phyloP scores from a whole-genome alignment of 2,797 vertebrate species.

The Steatocranus sp. region DNA sequence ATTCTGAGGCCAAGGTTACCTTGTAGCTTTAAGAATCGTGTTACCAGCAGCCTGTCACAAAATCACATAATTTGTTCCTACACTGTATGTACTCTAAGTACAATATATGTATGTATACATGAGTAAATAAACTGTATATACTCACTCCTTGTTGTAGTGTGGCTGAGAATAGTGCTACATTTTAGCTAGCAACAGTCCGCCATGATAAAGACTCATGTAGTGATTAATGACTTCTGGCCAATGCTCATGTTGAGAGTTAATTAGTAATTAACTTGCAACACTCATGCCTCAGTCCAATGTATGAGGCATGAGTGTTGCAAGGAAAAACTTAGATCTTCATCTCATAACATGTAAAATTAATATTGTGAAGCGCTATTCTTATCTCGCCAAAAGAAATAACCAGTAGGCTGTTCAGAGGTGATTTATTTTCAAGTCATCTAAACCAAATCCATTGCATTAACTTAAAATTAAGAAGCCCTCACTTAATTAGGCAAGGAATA shows the following conservation, averaged over 20 bases:
- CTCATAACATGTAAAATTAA: neutral
- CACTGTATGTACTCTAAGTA: neutral
- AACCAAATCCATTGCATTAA: neutral
- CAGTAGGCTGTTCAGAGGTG: neutral
- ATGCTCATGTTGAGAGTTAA: neutral
- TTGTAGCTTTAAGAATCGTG: neutral
- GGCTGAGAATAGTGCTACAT: neutral
- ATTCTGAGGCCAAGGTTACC: neutral
- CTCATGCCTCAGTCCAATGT: neutral
- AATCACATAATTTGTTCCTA: neutral
- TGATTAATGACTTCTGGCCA: neutral
- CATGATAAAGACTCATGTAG: neutral
- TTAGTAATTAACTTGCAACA: neutral
- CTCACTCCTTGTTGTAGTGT: neutral
- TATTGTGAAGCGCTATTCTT: neutral
- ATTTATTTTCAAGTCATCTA: neutral
- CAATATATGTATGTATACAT: neutral
- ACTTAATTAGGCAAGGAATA: neutral
- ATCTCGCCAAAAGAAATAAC: neutral
- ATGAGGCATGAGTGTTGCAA: neutral
- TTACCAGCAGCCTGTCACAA: neutral
- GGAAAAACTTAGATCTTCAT: neutral
- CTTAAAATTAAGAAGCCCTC: neutral
- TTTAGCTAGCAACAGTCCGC: neutral
- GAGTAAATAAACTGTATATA: neutral